A percentile compares a stretch with the other conserved stretches of the same genome.
Evolutionary conservation across 2,888 invertebrate species (phyloP).

Genomic region (Tridacna crocea): DNA sequence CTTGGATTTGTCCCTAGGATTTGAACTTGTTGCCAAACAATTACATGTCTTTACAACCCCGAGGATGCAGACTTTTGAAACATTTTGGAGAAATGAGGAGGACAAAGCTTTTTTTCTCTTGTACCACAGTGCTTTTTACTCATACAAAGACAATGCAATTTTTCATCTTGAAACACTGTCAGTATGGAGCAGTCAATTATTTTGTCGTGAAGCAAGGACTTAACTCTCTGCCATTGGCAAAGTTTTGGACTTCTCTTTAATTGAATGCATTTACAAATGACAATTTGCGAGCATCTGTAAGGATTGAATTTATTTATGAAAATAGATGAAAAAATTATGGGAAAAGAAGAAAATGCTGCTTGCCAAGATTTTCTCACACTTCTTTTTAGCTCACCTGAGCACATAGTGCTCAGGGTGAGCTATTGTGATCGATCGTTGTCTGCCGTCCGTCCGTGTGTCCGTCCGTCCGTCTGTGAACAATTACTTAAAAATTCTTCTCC

Average conservation of each 20-base stretch:
- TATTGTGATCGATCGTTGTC: too few relatives aligned
- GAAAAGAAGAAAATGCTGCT: constrained; percentile 5
- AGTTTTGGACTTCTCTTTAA: neutral
- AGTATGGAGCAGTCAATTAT: neutral
- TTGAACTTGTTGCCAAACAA: neutral
- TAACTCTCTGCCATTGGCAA: neutral
- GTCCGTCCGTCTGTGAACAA: too few relatives aligned
- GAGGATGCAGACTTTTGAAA: neutral
- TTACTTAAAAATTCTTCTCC: too few relatives aligned
- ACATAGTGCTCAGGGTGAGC: too few relatives aligned
- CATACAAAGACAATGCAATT: neutral
- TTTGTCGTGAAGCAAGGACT: neutral
- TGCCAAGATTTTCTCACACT: neutral
- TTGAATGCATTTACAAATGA: neutral
- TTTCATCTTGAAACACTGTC: neutral
- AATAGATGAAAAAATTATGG: neutral
- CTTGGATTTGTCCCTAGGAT: too few relatives aligned
- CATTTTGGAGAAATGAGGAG: neutral
- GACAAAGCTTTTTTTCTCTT: too few relatives aligned
- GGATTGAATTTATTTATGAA: neutral
- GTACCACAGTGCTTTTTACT: too few relatives aligned
- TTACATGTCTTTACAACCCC: neutral
- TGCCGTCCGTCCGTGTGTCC: too few relatives aligned
- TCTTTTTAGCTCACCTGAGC: too few relatives aligned
- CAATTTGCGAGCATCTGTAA: neutral